Conservation (phyloP, 1,140 invertebrate species). For the Mamestra configurata region DNA sequence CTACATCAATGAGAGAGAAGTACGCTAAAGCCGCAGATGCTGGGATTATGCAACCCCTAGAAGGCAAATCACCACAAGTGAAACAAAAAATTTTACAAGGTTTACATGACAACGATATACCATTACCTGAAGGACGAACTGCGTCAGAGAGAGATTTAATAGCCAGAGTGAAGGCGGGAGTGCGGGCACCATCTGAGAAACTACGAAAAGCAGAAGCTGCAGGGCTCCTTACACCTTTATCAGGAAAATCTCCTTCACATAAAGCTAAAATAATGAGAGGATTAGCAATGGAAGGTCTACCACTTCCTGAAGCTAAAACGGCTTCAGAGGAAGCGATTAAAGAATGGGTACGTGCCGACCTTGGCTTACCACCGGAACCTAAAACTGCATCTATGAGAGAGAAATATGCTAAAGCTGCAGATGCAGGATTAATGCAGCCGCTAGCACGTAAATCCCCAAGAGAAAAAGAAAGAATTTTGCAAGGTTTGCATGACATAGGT, state of each 20-base stretch:
- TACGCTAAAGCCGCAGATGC: neutral
- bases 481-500: neutral
- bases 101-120: neutral
- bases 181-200: too few species aligned
- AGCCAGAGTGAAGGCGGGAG: neutral
- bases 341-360: conserved; percentile 52
- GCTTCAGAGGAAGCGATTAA: conserved; percentile 59
- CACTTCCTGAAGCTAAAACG: conserved; percentile 60
- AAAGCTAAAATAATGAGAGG: conserved; percentile 64
- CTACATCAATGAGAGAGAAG: neutral
- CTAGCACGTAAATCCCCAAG: conserved; percentile 57
- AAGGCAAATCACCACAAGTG: neutral
- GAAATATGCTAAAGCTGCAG: conserved; percentile 57
- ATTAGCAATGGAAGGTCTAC: conserved; percentile 56
- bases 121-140: neutral
- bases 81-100: neutral
- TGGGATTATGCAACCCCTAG: neutral
- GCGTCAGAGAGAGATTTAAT: neutral
- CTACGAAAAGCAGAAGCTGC: conserved; percentile 38
- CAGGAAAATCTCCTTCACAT: conserved; percentile 58
- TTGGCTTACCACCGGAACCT: conserved; percentile 57
- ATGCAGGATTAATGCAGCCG: conserved; percentile 57
- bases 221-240: conserved; percentile 57
- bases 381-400: conserved; percentile 43
- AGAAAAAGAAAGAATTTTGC: conserved; percentile 32